Conservation (phyloP, 1,140 invertebrate species). For the Heliconius melpomene region DNA sequence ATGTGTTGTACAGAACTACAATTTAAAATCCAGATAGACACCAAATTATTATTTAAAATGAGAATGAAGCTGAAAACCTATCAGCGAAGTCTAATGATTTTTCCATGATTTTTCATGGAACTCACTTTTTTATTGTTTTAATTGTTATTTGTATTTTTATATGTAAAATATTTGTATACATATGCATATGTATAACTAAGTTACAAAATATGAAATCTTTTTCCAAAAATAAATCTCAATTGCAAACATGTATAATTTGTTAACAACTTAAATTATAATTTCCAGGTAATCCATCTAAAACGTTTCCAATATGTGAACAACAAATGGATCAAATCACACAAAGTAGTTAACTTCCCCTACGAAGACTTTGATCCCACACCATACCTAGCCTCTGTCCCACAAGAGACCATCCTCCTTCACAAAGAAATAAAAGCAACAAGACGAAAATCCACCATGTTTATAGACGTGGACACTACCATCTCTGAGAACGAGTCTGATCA, state of each 20-base stretch:
- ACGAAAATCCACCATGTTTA: constrained; percentile 50
- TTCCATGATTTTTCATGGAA: no score
- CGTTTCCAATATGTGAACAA: constrained; percentile 93
- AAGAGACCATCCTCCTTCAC: constrained; percentile 86
- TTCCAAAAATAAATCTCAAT: no score
- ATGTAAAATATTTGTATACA: no score
- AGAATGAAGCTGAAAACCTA: no score
- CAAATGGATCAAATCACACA: constrained; percentile 96
- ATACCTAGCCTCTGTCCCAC: constrained; percentile 89
- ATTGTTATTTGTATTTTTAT: no score
- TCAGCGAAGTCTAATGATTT: no score
- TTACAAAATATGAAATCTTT: no score
- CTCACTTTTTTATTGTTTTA: no score
- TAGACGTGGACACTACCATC: constrained; percentile 48
- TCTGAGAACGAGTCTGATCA: constrained; percentile 59
- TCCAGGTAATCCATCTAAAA: constrained; percentile 93
- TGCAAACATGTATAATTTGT: no score
- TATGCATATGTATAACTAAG: no score
- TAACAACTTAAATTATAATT: constrained; percentile 12
- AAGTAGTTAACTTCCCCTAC: constrained; percentile 93
- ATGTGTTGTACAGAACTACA: no score
- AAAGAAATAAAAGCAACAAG: constrained; percentile 72
- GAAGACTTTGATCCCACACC: constrained; percentile 91
- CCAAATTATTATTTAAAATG: not conserved
- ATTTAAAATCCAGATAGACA: not conserved